Evolutionary conservation across 2,113 vertebrate species (phyloP).

Genomic region (Hiodon alosoides): DNA sequence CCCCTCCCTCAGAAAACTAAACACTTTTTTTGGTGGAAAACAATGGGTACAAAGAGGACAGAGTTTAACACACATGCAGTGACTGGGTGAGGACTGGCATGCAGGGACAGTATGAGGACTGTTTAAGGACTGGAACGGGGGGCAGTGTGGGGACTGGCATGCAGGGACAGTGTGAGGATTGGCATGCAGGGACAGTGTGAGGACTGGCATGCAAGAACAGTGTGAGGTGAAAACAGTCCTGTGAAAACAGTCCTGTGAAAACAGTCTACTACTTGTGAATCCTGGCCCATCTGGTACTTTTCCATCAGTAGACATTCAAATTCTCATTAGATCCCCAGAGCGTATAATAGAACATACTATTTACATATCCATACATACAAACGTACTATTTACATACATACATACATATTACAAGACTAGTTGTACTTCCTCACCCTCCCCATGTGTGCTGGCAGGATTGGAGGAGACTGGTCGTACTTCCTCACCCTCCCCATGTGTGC

Average conservation of each 20-base stretch:
- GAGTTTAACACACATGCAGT: no score
- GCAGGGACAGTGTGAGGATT: not conserved
- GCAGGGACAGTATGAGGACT: slow-evolving; percentile 5
- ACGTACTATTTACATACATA: no score
- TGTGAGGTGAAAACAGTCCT: no score
- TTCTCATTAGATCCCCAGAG: not conserved
- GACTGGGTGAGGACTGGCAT: not conserved
- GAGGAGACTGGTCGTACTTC: no score
- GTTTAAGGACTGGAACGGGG: slow-evolving; percentile 13
- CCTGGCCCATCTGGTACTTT: slow-evolving; percentile 34
- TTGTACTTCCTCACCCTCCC: no score
- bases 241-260: not conserved
- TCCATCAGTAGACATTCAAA: slow-evolving; percentile 21
- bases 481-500: no score
- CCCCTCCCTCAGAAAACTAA: slow-evolving; percentile 27
- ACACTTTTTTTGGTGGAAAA: slow-evolving; percentile 32
- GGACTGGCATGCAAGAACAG: not conserved
- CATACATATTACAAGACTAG: no score
- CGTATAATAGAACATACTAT: no score
- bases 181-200: not conserved
- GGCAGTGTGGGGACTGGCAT: slow-evolving; percentile 16
- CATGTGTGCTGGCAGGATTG: no score
- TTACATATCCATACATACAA: no score
- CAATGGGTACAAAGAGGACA: not conserved
- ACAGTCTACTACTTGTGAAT: slow-evolving; percentile 39